Percentiles rank a stretch among this genome's conserved stretches.
Evolutionary conservation across 2,888 invertebrate species (phyloP).

Genomic region (Caenorhabditis japonica): DNA sequence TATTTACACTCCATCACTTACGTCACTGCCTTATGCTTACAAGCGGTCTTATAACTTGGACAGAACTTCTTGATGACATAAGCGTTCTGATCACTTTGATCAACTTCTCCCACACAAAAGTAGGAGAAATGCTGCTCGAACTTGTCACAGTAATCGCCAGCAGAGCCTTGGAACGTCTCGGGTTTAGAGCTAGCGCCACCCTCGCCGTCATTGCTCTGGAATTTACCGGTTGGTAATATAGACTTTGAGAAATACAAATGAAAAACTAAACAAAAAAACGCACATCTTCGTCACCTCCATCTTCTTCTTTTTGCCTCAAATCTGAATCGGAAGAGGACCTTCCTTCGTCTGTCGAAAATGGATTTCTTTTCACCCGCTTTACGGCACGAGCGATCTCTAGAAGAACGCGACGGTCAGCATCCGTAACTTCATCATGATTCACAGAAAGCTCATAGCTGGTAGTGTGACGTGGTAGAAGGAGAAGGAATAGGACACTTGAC

Average conservation of each 20-base stretch:
- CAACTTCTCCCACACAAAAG: conserved; percentile 58
- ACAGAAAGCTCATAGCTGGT: conserved; percentile 16
- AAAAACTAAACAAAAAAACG: no score
- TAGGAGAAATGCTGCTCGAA: conserved; percentile 61
- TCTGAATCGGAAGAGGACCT: conserved; percentile 33
- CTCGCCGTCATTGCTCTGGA: conserved; percentile 5
- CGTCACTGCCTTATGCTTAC: conserved; percentile 52
- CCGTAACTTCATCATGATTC: conserved; percentile 14
- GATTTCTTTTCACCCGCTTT: conserved; percentile 41
- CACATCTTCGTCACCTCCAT: conserved; percentile 11
- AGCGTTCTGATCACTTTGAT: conserved; percentile 23
- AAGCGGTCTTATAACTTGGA: conserved; percentile 59
- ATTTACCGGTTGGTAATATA: no score
- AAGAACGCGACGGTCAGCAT: conserved; percentile 33
- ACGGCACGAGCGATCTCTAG: conserved; percentile 39
- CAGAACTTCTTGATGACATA: conserved; percentile 56
- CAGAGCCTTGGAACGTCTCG: conserved; percentile 30
- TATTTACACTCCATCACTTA: conserved; percentile 15
- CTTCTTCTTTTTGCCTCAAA: conserved; percentile 40
- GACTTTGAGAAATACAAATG: no score
- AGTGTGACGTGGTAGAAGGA: neutral
- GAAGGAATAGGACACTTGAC: conserved; percentile 24
- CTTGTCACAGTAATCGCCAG: conserved; percentile 56
- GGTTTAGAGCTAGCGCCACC: conserved; percentile 1
- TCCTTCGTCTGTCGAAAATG: conserved; percentile 5